Evolutionary conservation across 2,113 vertebrate species (phyloP).

Genomic region (Pantherophis guttatus): DNA sequence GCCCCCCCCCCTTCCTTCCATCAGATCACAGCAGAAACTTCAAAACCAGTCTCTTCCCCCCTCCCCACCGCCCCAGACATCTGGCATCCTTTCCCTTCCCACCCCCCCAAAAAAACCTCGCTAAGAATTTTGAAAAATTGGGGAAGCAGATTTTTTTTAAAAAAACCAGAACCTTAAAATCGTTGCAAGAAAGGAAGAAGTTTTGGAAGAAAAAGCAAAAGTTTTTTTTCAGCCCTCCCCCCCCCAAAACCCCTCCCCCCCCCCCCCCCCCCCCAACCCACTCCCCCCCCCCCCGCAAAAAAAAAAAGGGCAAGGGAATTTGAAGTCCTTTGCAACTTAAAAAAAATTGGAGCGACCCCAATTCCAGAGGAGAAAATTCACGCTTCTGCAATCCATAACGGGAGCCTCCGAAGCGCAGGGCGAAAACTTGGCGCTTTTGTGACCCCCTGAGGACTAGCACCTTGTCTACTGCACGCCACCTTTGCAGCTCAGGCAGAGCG

Average conservation of each 20-base stretch:
- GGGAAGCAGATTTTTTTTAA: background rate
- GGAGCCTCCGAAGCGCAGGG: background rate
- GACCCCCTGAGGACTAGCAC: background rate
- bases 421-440: background rate
- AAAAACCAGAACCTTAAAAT: background rate
- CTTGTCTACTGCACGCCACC: background rate
- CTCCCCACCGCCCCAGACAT: rapidly evolving
- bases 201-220: background rate
- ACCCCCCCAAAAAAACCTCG: too few species aligned
- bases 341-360: background rate
- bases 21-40: too few species aligned
- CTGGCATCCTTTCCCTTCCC: background rate
- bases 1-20: background rate
- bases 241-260: too few species aligned
- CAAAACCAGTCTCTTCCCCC: background rate
- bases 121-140: background rate
- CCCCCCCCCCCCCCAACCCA: background rate
- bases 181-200: background rate
- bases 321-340: background rate
- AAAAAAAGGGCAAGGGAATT: background rate
- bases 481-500: background rate
- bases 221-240: background rate
- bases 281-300: too few species aligned
- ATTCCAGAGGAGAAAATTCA: background rate
- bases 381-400: background rate